A percentile compares a stretch with the other conserved stretches of the same genome.
Conservation (phyloP, 1,140 invertebrate species). For the Coelopa frigida region DNA sequence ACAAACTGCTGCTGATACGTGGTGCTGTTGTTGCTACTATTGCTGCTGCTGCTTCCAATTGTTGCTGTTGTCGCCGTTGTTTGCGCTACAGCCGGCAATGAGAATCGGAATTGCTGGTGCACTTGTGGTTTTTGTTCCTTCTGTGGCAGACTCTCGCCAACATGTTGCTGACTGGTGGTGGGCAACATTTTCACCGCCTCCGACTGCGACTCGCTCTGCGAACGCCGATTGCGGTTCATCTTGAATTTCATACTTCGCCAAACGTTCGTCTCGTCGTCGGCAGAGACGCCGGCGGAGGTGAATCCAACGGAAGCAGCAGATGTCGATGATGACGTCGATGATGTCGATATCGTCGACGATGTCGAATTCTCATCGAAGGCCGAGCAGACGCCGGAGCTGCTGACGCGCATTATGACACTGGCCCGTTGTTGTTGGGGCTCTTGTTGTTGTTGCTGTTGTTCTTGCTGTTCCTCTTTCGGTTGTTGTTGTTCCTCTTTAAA, state of each 20-base stretch:
- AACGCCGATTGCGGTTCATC: slow-evolving; percentile 52
- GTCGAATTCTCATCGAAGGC: slow-evolving; percentile 22
- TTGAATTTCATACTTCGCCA: slow-evolving; percentile 70
- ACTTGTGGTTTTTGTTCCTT: slow-evolving; percentile 1
- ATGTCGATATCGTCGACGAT: slow-evolving; percentile 19
- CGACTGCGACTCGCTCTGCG: neutral
- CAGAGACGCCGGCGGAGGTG: slow-evolving; percentile 15
- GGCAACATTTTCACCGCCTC: neutral
- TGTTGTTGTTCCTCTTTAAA: slow-evolving; percentile 12
- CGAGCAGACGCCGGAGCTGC: slow-evolving; percentile 56
- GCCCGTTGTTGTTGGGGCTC: slow-evolving; percentile 39
- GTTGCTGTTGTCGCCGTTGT: slow-evolving; percentile 6
- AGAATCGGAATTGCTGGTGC: slow-evolving; percentile 6
- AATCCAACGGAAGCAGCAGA: neutral
- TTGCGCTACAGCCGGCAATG: slow-evolving; percentile 6
- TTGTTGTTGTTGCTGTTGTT: slow-evolving; percentile 11
- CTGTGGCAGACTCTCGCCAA: neutral
- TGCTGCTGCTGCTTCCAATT: no score
- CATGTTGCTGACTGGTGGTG: neutral
- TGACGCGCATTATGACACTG: slow-evolving; percentile 74
- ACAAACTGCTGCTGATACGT: neutral
- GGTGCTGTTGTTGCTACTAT: no score
- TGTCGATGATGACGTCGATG: slow-evolving; percentile 5
- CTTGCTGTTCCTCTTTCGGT: neutral
- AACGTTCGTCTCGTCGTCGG: slow-evolving; percentile 50